phyloP scores from a whole-genome alignment of 1,140 invertebrate genomes.

The Leptinotarsa undecemlineata region DNA sequence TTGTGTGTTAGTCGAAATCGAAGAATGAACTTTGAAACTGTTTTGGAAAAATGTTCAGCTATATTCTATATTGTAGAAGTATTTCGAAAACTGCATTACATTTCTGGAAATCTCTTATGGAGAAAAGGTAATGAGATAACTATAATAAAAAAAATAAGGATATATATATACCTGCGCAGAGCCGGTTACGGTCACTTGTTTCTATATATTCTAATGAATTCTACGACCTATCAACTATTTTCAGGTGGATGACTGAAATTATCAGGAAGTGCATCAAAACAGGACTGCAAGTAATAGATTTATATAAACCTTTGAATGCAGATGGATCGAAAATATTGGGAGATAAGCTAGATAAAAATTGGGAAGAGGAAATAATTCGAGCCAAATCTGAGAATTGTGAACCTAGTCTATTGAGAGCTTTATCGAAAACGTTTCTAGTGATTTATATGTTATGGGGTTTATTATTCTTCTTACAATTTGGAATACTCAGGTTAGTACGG shows the following conservation, averaged over 20 bases:
- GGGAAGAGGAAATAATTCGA: slow-evolving; percentile 56
- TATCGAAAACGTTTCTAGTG: slow-evolving; percentile 55
- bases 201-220: neutral
- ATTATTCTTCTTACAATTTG: slow-evolving; percentile 52
- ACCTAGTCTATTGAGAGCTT: slow-evolving; percentile 54
- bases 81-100: too few species aligned
- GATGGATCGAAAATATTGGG: slow-evolving; percentile 54
- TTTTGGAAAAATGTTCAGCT: too few species aligned
- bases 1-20: too few species aligned
- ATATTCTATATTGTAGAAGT: too few species aligned
- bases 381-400: slow-evolving; percentile 35
- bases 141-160: too few species aligned
- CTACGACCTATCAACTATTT: slow-evolving; percentile 18
- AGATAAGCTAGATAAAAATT: slow-evolving; percentile 57
- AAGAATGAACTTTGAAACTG: too few species aligned
- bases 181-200: too few species aligned
- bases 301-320: slow-evolving; percentile 44
- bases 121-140: too few species aligned
- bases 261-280: slow-evolving; percentile 43
- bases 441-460: slow-evolving; percentile 57
- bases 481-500: slow-evolving; percentile 54
- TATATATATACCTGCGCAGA: too few species aligned
- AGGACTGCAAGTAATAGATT: slow-evolving; percentile 44
- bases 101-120: too few species aligned
- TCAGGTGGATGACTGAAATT: slow-evolving; percentile 49